phyloP scores from a whole-genome alignment of 2,113 vertebrate genomes.

The Passer montanus region DNA sequence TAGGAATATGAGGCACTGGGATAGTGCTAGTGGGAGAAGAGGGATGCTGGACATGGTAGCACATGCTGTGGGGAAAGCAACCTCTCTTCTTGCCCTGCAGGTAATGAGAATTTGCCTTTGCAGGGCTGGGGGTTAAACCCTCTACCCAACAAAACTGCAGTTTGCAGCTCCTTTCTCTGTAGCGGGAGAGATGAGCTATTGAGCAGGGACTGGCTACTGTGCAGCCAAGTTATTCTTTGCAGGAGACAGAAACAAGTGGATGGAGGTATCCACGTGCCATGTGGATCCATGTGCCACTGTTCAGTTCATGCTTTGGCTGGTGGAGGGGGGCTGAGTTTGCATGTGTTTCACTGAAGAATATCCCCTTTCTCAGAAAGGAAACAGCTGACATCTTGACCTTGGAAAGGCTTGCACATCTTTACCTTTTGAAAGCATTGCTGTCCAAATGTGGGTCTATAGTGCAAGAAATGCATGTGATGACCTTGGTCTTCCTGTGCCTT shows the following conservation, averaged over 20 bases:
- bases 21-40: background rate
- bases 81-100: background rate
- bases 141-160: background rate
- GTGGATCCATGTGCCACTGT: background rate
- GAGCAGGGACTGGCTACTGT: background rate
- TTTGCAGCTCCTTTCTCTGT: background rate
- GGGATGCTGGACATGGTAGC: background rate
- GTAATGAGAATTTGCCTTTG: background rate
- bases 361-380: background rate
- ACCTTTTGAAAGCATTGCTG: background rate
- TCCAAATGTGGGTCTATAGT: background rate
- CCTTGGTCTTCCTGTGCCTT: background rate
- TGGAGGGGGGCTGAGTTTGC: background rate
- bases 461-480: accelerated
- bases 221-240: background rate
- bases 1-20: background rate
- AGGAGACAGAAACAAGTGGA: background rate
- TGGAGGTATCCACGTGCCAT: background rate
- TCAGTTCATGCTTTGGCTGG: background rate
- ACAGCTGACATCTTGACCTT: background rate
- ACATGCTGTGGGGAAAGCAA: background rate
- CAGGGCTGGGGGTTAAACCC: background rate
- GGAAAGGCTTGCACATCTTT: background rate
- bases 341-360: background rate
- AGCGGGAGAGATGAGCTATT: background rate